phyloP scores from a whole-genome alignment of 2,888 invertebrate species.

The Silvanus unidentatus region DNA sequence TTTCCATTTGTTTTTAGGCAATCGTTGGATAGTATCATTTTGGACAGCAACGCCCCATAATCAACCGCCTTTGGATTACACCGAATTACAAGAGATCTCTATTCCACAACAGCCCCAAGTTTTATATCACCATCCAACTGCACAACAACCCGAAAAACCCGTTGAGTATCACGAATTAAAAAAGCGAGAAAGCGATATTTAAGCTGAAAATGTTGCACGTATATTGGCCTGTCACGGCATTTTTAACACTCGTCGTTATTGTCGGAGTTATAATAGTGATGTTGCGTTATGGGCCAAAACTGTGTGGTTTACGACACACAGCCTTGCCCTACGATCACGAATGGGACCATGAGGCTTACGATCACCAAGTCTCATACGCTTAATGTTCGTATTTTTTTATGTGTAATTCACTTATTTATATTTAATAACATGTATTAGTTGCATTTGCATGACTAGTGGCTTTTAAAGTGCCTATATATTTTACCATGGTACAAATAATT shows the following conservation, averaged over 20 bases:
- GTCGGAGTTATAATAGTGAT: slow-evolving; percentile 66
- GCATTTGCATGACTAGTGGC: no score
- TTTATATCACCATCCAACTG: slow-evolving; percentile 41
- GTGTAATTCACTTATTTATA: neutral
- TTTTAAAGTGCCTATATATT: no score
- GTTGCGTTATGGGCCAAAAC: slow-evolving; percentile 65
- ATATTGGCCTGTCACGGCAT: slow-evolving; percentile 72
- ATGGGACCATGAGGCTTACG: slow-evolving; percentile 63
- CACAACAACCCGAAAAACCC: slow-evolving; percentile 34
- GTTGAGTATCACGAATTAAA: slow-evolving; percentile 44
- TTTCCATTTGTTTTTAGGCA: no score
- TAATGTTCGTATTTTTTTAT: slow-evolving; percentile 29
- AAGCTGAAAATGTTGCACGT: slow-evolving; percentile 53
- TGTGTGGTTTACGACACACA: slow-evolving; percentile 66
- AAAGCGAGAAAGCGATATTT: slow-evolving; percentile 78
- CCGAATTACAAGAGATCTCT: slow-evolving; percentile 59
- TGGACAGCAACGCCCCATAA: slow-evolving; percentile 81
- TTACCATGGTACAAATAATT: neutral
- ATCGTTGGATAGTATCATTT: slow-evolving; percentile 76
- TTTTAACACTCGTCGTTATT: slow-evolving; percentile 66
- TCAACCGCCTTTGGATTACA: slow-evolving; percentile 73
- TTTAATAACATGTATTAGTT: neutral
- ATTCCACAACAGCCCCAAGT: slow-evolving; percentile 38
- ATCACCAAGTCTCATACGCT: slow-evolving; percentile 58
- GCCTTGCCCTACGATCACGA: slow-evolving; percentile 60